Base-by-base conservation (phyloP, 1,140 invertebrate species). In the Asbolus verrucosus region DNA sequence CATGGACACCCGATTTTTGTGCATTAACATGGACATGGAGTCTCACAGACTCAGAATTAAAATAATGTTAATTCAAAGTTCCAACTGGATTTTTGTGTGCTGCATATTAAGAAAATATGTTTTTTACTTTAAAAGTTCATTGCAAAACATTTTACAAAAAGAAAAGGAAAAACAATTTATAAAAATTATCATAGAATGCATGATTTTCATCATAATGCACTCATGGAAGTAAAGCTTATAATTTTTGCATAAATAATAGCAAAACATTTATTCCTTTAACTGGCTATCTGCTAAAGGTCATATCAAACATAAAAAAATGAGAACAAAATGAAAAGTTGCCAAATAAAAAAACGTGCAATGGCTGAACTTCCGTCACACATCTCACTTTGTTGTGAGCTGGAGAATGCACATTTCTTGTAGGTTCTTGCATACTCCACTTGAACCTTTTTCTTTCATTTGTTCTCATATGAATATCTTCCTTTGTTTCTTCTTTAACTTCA, bases 31-130 rank as follows among this genome's bases (percentile, higher is more conserved):
- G 6, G 33, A 38, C 33, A 6, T 13, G 33, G 33, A 6, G 33
- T 38, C 33, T 11, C 33, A 38, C 33, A 38, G 33, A 38, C n/a
- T 38, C 2, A 3, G 33, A n/a, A 27, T 38, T 38, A 38, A 38
- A 38, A 38, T 5, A 38, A 5, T n/a, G 2, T 38, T 38, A 38
- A 2, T 38, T 38, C 6, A 38, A n/a, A 38, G n/a, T 38, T 38
- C 11, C n/a, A 5, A 38, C 6, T 38, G 2, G 2, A 11, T 38
- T 38, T 4, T 5, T n/a, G n/a, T n/a, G 33, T 2, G n/a, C 11
- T 4, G 11, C 6, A 38, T 38, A 38, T 38, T 5, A n/a, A n/a
- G 2, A 38, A 38, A 38, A 3, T 38, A 38, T 38, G 33, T 2
- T n/a, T 2, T 11, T 38, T 38, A 38, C 24, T 38, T 38, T 13